Base-by-base conservation (phyloP, 2,797 vertebrate species). In the Parauchenoglanis ngamensis region DNA sequence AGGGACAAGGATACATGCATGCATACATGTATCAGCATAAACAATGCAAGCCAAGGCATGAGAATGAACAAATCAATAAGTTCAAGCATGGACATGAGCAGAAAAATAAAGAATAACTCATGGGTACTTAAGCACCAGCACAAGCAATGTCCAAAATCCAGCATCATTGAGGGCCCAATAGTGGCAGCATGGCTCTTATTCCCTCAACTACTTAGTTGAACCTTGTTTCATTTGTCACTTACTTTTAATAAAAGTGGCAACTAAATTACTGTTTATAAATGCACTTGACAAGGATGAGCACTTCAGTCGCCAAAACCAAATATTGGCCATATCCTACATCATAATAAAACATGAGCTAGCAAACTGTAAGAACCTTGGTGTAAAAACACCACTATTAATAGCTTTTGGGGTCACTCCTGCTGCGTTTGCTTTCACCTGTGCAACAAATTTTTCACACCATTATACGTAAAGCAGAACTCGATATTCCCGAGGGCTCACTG, bases 401-500 rank as follows among this genome's bases (percentile, higher is more conserved):
- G 12, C 54, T 40, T 75, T 52, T 11, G 49, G 28, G 12, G 23
- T 88, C 19, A 81, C 25, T 54, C 82, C 56, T 44, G 23, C 61
- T 67, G 44, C 23, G 70, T 81, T 87, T 54, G 65, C 49, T 86
- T 87, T 79, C 49, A 84, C 28, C 44, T 78, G 67, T 52, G 28
- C 46, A 85, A 17, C 67, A n/a, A 65, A 67, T 86, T 31, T 44
- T 59, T 75, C 49, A 75, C 77, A 82, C 46, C 44, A 73, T 88
- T 80, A 68, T 81, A 23, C 61, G 25, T 25, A 79, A 76, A 52
- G 25, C 19, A 77, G 56, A 73, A 61, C 54, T 80, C 72, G 49
- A 13, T 61, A 57, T 83, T 73, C 56, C 57, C 15, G 73, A 63
- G 73, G 75, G 25, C n/a, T 59, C 56, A 44, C 63, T 56, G 59